These are phyloP conservation scores for Hemibagrus guttatus DNA, from an alignment of 2,797 vertebrate species.

Conservation along the genomic window DNA sequence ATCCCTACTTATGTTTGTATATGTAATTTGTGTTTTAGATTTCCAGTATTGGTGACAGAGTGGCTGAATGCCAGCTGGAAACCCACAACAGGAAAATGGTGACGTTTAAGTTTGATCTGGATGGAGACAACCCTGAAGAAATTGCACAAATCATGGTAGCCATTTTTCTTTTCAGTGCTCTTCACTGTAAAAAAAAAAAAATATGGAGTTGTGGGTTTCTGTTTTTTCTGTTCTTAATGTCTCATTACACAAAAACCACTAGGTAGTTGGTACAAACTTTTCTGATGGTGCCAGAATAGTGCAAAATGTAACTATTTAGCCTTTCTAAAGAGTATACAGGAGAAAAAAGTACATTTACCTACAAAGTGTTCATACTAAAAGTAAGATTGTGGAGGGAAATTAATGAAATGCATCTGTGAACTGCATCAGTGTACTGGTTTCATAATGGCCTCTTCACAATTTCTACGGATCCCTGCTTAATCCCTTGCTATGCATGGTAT, in stretches of 20 bases:
- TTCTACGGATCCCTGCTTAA: neutral
- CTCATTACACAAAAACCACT: neutral
- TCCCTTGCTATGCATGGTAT: neutral
- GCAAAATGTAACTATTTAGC: neutral
- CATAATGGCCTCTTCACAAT: neutral
- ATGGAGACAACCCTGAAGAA: constrained; percentile 97
- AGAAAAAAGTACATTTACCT: neutral
- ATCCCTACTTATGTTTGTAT: neutral
- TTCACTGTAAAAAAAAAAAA: neutral
- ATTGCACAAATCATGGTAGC: constrained; percentile 95
- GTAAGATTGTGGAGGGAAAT: neutral
- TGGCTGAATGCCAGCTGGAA: constrained; percentile 96
- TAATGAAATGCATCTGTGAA: neutral
- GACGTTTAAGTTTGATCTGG: constrained; percentile 97
- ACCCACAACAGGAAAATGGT: constrained; percentile 99
- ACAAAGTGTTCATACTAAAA: neutral
- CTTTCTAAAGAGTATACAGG: neutral
- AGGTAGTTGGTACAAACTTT: neutral
- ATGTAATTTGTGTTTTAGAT: constrained; percentile 73
- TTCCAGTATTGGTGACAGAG: constrained; percentile 93
- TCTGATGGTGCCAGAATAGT: neutral
- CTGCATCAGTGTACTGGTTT: neutral
- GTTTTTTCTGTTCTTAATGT: neutral
- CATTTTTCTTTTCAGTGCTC: neutral
- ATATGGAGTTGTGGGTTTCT: neutral